phyloP scores from a whole-genome alignment of 2,113 vertebrate genomes.

The Tapirus terrestris region DNA sequence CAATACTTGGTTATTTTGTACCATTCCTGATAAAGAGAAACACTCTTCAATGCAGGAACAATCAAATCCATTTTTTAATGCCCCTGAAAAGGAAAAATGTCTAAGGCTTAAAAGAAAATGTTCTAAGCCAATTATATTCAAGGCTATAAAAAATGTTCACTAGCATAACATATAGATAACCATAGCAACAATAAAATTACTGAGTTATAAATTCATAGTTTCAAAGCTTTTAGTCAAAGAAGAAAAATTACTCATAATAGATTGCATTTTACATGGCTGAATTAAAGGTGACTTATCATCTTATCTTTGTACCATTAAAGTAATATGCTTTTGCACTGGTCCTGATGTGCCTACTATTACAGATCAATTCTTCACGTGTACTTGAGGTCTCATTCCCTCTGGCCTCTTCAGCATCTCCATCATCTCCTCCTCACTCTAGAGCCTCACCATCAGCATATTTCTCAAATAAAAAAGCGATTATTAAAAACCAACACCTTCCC shows the following conservation, averaged over 20 bases:
- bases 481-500: background rate
- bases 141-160: slow-evolving; percentile 72
- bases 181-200: slow-evolving; percentile 74
- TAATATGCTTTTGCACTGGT: background rate
- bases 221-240: slow-evolving; percentile 66
- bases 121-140: slow-evolving; percentile 64
- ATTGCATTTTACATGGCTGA: slow-evolving; percentile 48
- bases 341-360: background rate
- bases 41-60: slow-evolving; percentile 72
- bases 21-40: slow-evolving; percentile 72
- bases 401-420: background rate
- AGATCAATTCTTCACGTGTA: background rate
- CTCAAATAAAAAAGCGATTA: background rate
- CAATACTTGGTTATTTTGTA: slow-evolving; percentile 64
- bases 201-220: slow-evolving; percentile 68
- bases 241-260: slow-evolving; percentile 55
- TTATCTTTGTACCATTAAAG: slow-evolving; percentile 20
- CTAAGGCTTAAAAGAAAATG: slow-evolving; percentile 68
- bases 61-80: slow-evolving; percentile 43
- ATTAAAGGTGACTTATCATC: slow-evolving; percentile 1
- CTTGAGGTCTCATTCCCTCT: background rate
- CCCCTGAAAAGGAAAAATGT: slow-evolving; percentile 73
- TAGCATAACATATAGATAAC: slow-evolving; percentile 71
- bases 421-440: background rate
- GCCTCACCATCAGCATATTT: background rate